Base-by-base conservation (phyloP, 2,113 vertebrate genomes). In the Circaetus gallicus region DNA sequence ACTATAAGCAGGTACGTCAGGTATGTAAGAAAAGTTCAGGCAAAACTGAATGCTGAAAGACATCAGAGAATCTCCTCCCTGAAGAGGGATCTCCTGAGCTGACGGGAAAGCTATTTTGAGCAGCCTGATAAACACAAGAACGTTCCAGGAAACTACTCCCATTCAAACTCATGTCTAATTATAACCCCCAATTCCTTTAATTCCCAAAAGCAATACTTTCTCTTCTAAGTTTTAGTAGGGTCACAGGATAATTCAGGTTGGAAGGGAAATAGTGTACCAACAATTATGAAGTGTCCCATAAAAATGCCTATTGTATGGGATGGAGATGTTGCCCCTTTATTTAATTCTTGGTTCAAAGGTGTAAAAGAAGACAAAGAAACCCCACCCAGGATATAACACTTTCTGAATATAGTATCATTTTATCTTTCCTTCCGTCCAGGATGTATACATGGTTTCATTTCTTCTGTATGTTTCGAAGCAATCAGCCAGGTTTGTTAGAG, bases 31-130 rank as follows among this genome's bases (percentile, higher is more conserved):
- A 71, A 59, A 89, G 16, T 40, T 81, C 13, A 52, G 63, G 43
- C 12, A 67, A 78, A 92, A 81, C 16, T 10, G 28, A 89, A 40
- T 86, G 38, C 66, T 93, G 29, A 62, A 72, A 56, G 58, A 34
- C 16, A 45, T 82, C 40, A 53, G 34, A 84, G 43, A 89, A 71
- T 66, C 32, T 88, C 7, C 10, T 69, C 9, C 17, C 25, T 73
- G 50, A 52, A 82, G 47, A 62, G 45, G 20, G 10, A 62, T 50
- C 87, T 94, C 73, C 77, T 80, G 66, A 80, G 50, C 66, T 73
- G 66, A 86, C 65, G 40, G n/a, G 66, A 94, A 91, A 70, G 29
- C 58, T 94, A 74, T 92, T 93, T 53, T 83, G 71, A 96, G 92
- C 58, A 91, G 40, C 36, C 63, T 66, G 67, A 65, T 78, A 92